Evolutionary conservation across 1,140 invertebrate species (phyloP).

Genomic region (Drosophila pachea): DNA sequence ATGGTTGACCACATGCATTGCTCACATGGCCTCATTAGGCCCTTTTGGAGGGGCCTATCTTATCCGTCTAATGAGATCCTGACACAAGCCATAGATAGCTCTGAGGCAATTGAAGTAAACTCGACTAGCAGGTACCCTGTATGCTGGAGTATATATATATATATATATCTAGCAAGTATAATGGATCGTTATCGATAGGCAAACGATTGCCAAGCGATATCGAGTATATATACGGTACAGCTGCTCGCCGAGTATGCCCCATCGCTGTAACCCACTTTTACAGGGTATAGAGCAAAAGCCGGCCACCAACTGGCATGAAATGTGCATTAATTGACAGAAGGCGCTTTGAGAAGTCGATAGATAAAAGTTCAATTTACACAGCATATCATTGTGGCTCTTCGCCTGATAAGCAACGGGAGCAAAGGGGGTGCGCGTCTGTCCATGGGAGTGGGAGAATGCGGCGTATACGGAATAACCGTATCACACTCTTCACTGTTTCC

Average conservation of each 20-base stretch:
- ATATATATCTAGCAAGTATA: too few species aligned
- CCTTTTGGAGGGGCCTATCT: conserved; percentile 43
- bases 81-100: conserved; percentile 30
- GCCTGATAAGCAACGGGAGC: conserved; percentile 13
- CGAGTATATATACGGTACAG: too few species aligned
- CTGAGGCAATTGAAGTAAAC: background rate
- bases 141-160: too few species aligned
- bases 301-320: conserved; percentile 3
- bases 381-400: conserved; percentile 18
- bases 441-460: background rate
- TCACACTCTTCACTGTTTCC: background rate
- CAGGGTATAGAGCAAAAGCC: conserved; percentile 20
- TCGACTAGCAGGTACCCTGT: background rate
- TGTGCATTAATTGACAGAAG: conserved; percentile 45
- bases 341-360: conserved; percentile 34
- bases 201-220: too few species aligned
- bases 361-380: conserved; percentile 53
- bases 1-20: conserved; percentile 42
- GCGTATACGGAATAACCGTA: conserved; percentile 22
- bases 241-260: too few species aligned
- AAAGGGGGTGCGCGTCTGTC: background rate
- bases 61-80: conserved; percentile 69
- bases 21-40: conserved; percentile 47
- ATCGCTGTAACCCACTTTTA: background rate
- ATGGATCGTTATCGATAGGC: too few species aligned